Evolutionary conservation across 2,113 vertebrate species (phyloP).

Genomic region (Myotis yumanensis): DNA sequence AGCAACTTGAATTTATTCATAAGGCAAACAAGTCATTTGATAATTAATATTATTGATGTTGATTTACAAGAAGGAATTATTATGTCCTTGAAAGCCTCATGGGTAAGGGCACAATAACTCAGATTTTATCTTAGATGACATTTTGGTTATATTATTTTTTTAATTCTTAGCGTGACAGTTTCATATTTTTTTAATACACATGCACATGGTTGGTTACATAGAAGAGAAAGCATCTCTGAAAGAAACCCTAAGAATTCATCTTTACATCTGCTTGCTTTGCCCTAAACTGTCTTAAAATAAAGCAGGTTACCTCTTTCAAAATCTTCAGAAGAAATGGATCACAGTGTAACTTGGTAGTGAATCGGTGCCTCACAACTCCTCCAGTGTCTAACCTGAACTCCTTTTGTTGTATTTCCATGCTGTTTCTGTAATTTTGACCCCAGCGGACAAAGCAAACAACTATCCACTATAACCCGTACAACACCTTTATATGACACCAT

Average conservation of each 20-base stretch:
- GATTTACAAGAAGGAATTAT: constrained; percentile 21
- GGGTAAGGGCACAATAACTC: not conserved
- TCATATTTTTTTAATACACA: not conserved
- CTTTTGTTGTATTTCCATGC: not conserved
- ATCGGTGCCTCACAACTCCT: not conserved
- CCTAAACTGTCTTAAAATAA: constrained; percentile 11
- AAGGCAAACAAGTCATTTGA: not conserved
- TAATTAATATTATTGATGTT: constrained; percentile 37
- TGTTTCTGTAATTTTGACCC: constrained; percentile 34
- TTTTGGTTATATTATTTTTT: constrained; percentile 40
- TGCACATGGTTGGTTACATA: not conserved
- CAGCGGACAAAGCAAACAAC: constrained; percentile 18
- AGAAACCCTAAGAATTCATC: not conserved
- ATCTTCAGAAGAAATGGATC: not conserved
- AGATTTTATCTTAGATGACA: constrained; percentile 25
- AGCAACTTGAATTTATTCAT: constrained; percentile 20
- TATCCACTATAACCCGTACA: not conserved
- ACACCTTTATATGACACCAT: constrained; percentile 7
- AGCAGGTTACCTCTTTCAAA: not conserved
- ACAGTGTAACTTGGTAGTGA: not conserved
- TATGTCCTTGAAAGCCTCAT: constrained; percentile 14
- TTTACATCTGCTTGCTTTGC: constrained; percentile 24
- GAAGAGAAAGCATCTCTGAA: not conserved
- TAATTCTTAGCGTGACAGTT: constrained; percentile 24
- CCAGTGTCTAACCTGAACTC: not conserved